phyloP scores from a whole-genome alignment of 64 coral and sea anemone genomes.

The Trachythela sp. region DNA sequence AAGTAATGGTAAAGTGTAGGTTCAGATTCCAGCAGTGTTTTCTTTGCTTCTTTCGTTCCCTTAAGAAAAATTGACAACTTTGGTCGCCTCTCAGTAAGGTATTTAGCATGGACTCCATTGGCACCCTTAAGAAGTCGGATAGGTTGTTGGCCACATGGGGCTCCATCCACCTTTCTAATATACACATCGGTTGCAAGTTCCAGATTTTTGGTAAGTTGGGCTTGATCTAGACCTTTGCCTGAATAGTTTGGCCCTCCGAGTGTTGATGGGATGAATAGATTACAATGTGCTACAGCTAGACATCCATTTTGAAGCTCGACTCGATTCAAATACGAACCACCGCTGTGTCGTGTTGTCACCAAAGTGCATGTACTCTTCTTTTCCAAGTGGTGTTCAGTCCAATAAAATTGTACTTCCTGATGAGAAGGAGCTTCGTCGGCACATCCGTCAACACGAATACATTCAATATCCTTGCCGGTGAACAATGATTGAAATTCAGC shows the following conservation, averaged over 20 bases:
- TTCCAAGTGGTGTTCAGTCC: constrained; percentile 49
- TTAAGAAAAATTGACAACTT: constrained; percentile 59
- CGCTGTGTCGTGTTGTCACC: constrained; percentile 52
- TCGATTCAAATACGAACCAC: constrained; percentile 41
- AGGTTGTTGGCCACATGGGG: constrained; percentile 40
- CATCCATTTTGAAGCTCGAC: constrained; percentile 60
- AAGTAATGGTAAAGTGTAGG: constrained; percentile 39
- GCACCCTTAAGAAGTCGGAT: constrained; percentile 53
- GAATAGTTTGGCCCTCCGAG: constrained; percentile 33
- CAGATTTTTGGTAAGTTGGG: constrained; percentile 32
- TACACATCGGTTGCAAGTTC: constrained; percentile 58
- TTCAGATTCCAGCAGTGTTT: background rate
- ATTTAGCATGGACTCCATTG: constrained; percentile 31
- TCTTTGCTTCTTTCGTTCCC: constrained; percentile 53
- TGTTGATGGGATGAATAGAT: constrained; percentile 33
- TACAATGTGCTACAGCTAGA: constrained; percentile 47
- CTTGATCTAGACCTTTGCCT: constrained; percentile 35
- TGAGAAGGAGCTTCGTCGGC: constrained; percentile 51
- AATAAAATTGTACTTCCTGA: constrained; percentile 62
- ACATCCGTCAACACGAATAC: constrained; percentile 57
- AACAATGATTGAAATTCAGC: constrained; percentile 40
- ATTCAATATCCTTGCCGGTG: constrained; percentile 48
- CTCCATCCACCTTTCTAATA: constrained; percentile 50
- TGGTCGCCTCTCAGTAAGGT: constrained; percentile 39
- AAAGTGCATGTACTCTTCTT: constrained; percentile 22